These are phyloP conservation scores for Champsocephalus gunnari DNA, from an alignment of 2,797 vertebrate genomes.

Conservation along the genomic window DNA sequence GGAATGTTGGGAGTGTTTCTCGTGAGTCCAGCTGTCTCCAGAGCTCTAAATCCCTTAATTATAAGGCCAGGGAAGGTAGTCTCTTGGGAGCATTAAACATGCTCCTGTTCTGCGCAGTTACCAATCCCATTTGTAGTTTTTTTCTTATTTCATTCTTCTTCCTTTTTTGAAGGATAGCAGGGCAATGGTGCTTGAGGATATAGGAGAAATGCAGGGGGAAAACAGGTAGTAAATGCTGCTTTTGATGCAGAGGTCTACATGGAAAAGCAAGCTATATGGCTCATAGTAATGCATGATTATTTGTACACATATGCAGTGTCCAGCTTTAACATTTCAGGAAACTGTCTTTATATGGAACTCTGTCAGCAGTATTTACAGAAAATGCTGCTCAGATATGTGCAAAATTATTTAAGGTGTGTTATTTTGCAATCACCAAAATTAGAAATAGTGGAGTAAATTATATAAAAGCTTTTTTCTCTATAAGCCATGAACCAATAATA, in stretches of 20 bases:
- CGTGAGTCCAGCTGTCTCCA: slow-evolving; percentile 69
- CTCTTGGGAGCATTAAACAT: slow-evolving; percentile 70
- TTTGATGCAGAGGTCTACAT: slow-evolving; percentile 32
- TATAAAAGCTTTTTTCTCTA: background rate
- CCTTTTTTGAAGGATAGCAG: slow-evolving; percentile 38
- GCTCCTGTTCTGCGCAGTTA: slow-evolving; percentile 64
- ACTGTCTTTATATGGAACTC: slow-evolving; percentile 8
- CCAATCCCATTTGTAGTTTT: slow-evolving; percentile 66
- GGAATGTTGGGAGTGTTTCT: slow-evolving; percentile 66
- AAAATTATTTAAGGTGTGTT: background rate
- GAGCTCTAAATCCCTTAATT: slow-evolving; percentile 81
- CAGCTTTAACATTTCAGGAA: slow-evolving; percentile 23
- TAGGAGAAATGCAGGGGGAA: slow-evolving; percentile 38
- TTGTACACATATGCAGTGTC: slow-evolving; percentile 20
- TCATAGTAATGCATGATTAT: slow-evolving; percentile 4
- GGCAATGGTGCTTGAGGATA: slow-evolving; percentile 62
- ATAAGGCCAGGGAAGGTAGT: slow-evolving; percentile 66
- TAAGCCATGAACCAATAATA: slow-evolving; percentile 5
- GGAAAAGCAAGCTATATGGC: slow-evolving; percentile 1
- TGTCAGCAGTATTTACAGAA: background rate
- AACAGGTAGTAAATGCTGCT: slow-evolving; percentile 52
- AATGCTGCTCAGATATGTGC: background rate
- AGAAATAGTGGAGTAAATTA: background rate
- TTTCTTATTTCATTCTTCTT: slow-evolving; percentile 4
- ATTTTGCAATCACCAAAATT: background rate